phyloP scores from a whole-genome alignment of 2,888 invertebrate species.

The Muschampia plurimacula region DNA sequence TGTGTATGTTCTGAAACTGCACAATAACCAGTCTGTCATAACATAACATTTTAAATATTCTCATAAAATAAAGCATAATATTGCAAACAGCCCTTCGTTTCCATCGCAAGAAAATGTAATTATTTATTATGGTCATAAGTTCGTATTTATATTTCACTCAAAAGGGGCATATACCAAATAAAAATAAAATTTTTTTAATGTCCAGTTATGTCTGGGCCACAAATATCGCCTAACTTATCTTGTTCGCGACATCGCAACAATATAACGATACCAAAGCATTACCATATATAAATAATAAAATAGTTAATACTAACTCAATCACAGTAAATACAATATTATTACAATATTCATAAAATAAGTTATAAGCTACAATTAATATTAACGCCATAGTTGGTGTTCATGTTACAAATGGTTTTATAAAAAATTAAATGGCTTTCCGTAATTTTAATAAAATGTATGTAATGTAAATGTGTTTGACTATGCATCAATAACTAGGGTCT shows the following conservation, averaged over 20 bases:
- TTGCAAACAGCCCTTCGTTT: slow-evolving; percentile 21
- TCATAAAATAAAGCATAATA: slow-evolving; percentile 1
- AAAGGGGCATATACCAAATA: neutral
- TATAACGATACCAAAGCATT: neutral
- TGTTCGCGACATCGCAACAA: neutral
- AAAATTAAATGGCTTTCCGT: slow-evolving; percentile 16
- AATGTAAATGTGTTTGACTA: slow-evolving; percentile 41
- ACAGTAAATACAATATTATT: slow-evolving; percentile 74
- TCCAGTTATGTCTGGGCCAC: neutral
- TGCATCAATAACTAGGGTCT: slow-evolving; percentile 63
- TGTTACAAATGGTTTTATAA: slow-evolving; percentile 14
- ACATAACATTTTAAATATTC: neutral
- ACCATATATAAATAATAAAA: neutral
- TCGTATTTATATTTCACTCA: neutral
- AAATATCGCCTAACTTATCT: neutral
- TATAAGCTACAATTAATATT: slow-evolving; percentile 34
- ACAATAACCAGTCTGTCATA: slow-evolving; percentile 14
- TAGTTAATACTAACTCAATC: slow-evolving; percentile 69
- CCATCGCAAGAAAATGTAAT: neutral
- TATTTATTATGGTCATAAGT: neutral
- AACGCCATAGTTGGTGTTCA: slow-evolving; percentile 24
- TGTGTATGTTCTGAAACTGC: slow-evolving; percentile 9
- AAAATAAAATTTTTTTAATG: neutral
- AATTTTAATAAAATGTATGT: slow-evolving; percentile 25
- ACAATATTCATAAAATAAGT: slow-evolving; percentile 45